Percentiles rank a stretch among this genome's conserved stretches.
Conservation (phyloP, 2,113 vertebrate species). For the Oceanites oceanicus region DNA sequence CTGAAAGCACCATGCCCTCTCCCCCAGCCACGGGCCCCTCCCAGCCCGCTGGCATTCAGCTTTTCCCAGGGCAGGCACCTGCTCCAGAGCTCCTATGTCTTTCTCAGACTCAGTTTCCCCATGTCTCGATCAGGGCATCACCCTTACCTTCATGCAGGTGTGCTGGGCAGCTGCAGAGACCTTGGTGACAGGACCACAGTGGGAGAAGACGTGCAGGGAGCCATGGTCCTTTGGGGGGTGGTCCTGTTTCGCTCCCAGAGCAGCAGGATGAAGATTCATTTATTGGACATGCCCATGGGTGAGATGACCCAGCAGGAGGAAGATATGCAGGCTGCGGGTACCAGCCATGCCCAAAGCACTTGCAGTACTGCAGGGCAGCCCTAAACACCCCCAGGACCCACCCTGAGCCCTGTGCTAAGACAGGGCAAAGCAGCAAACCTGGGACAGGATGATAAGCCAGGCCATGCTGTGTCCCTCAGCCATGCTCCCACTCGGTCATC, state of each 20-base stretch:
- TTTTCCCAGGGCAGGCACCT: not conserved
- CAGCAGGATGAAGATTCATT: not conserved
- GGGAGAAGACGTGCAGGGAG: not conserved
- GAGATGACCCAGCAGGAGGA: not conserved
- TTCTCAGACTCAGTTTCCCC: not conserved
- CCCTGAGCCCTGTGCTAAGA: not conserved
- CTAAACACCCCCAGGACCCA: not conserved
- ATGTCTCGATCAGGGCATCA: fast-evolving
- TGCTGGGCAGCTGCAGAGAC: not conserved
- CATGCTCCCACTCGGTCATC: not conserved
- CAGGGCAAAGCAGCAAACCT: not conserved
- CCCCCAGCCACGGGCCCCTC: not conserved
- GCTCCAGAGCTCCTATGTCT: not conserved
- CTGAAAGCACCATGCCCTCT: fast-evolving
- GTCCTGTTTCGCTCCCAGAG: not conserved
- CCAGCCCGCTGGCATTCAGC: fast-evolving
- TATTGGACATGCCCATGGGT: not conserved
- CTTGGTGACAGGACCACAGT: not conserved
- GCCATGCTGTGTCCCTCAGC: not conserved
- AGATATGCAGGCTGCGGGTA: not conserved
- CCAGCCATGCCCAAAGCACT: not conserved
- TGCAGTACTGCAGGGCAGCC: not conserved
- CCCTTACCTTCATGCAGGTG: not conserved
- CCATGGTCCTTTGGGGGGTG: fast-evolving
- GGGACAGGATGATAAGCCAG: not conserved